Percentiles rank a stretch among this genome's conserved stretches.
phyloP scores from a whole-genome alignment of 1,140 invertebrate species.

The Trichoplusia ni region DNA sequence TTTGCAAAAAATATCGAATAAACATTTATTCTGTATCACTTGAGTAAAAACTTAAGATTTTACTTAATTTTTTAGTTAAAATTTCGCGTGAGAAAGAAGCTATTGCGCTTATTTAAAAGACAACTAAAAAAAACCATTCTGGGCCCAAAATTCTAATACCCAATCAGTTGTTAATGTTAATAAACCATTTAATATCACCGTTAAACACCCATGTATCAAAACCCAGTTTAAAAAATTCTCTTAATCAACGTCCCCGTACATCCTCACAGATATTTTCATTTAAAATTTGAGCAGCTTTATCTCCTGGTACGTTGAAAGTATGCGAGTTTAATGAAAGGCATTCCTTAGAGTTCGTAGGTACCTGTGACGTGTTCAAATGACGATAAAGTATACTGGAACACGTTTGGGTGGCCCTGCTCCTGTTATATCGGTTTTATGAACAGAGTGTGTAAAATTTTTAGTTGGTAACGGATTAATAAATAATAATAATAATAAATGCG shows the following conservation, averaged over 20 bases:
- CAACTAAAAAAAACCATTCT: no score
- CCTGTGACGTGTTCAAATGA: constrained; percentile 24
- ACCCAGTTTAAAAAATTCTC: constrained; percentile 23
- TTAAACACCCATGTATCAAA: background rate
- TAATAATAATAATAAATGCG: no score
- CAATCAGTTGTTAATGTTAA: no score
- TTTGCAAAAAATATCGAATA: no score
- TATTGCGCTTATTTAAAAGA: no score
- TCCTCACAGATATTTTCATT: constrained; percentile 69
- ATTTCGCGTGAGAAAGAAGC: no score
- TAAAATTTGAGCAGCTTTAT: constrained; percentile 65
- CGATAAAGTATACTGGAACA: constrained; percentile 17
- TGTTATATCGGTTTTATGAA: background rate
- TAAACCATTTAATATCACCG: background rate
- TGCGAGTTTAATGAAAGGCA: constrained; percentile 65
- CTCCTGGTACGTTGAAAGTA: constrained; percentile 49
- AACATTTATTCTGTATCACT: no score
- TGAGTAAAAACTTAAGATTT: no score
- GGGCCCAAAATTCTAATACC: no score
- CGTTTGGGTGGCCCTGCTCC: background rate
- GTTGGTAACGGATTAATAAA: no score
- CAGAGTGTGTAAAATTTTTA: no score
- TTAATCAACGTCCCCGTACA: constrained; percentile 65
- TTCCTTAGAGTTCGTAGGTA: constrained; percentile 46
- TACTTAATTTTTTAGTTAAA: no score